Base-by-base conservation (phyloP, 2,888 invertebrate species). In the Xylota segnis region DNA sequence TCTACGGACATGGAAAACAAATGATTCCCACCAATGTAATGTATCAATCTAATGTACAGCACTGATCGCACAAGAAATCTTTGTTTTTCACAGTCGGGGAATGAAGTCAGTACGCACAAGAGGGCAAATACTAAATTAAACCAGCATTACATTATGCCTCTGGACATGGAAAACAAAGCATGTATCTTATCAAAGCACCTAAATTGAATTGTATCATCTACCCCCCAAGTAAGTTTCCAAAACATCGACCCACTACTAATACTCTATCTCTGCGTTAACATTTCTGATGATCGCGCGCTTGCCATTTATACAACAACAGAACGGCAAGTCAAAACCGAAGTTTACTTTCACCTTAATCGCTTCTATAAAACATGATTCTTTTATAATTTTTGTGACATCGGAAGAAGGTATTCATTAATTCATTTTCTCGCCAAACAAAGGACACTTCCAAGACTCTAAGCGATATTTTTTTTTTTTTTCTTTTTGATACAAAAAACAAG, bases 261-360 rank as follows among this genome's bases (percentile, higher is more conserved):
- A 34, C 5, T 34, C 5, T 34, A 4, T 18, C 18, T 63, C 5
- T 45, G 23, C 10, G 45, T 16, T 12, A 6, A 34, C 4, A 47
- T 37, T 40, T 16, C 6, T 16, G 16, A 14, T 16, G 32, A n/a
- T 10, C 52, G 29, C 52, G 29, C n/a, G 29, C n/a, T n/a, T 14
- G n/a, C 9, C 29, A n/a, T 43, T 61, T 18, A 16, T 45, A 14
- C 14, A 6, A n/a, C n/a, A n/a, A 23, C 23, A 3, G 23, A 23
- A 23, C 5, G 12, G 23, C 50, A 50, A 66, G 37, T 76, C 77
- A 83, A 81, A 82, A 88, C 87, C 87, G 71, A 83, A 84, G 87
- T 88, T 88, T 88, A 88, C 88, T 88, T 87, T 88, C 88, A 88
- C 88, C 88, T 88, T 88, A 87, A 32, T 75, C 18, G 10, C 45